Percentiles rank a stretch among this genome's conserved stretches.
Conservation (phyloP, 2,888 invertebrate genomes). For the Eupithecia pulchellata region DNA sequence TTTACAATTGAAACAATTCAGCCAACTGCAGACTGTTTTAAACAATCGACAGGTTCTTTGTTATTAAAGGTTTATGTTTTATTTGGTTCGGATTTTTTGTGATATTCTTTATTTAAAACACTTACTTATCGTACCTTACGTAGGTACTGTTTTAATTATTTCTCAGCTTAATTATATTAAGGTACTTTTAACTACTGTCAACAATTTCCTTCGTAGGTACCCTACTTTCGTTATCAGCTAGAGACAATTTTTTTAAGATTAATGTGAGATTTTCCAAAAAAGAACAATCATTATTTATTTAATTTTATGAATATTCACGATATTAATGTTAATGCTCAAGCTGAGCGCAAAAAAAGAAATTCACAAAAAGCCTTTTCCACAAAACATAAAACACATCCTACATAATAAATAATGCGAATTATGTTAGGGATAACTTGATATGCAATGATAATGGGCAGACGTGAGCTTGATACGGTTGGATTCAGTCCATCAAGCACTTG, state of each 20-base stretch:
- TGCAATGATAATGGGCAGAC: not conserved
- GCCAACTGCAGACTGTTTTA: too few species aligned
- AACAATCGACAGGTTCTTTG: too few species aligned
- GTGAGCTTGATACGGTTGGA: constrained; percentile 30
- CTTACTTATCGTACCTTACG: too few species aligned
- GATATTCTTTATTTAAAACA: too few species aligned
- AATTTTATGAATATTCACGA: not conserved
- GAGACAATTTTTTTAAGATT: not conserved
- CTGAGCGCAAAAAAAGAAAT: not conserved
- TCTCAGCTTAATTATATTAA: not conserved
- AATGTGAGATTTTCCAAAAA: not conserved
- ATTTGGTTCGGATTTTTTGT: too few species aligned
- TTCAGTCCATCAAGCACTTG: constrained; percentile 38
- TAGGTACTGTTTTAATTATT: too few species aligned
- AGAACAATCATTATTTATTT: not conserved
- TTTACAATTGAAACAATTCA: too few species aligned
- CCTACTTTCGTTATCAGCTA: not conserved
- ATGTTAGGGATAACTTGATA: not conserved
- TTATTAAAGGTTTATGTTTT: too few species aligned
- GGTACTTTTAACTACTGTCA: too few species aligned
- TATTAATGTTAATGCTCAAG: not conserved
- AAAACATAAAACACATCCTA: too few species aligned
- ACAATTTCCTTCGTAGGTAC: not conserved
- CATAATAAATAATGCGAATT: too few species aligned
- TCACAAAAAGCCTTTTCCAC: not conserved